Evolutionary conservation across 92 coral and sea anemone species (phyloP).

Genomic region (Actinernus sp.): DNA sequence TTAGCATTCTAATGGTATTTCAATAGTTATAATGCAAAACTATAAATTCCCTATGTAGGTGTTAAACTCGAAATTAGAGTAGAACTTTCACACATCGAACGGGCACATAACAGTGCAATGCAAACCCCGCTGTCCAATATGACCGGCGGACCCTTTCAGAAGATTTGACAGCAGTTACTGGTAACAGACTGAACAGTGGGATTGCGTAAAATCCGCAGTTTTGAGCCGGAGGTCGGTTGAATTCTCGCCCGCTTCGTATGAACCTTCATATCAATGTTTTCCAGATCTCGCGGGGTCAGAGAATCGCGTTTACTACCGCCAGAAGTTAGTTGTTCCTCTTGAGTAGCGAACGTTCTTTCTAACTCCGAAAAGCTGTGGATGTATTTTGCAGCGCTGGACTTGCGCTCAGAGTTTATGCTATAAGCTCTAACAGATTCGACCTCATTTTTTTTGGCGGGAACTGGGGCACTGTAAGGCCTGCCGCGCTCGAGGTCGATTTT

Average conservation of each 20-base stretch:
- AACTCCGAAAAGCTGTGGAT: constrained; percentile 54
- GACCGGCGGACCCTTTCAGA: too few species aligned
- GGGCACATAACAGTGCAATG: too few species aligned
- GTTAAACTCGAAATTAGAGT: too few species aligned
- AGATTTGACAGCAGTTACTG: constrained; percentile 95
- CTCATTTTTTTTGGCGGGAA: constrained; percentile 10
- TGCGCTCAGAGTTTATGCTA: constrained; percentile 60
- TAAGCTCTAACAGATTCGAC: constrained; percentile 13
- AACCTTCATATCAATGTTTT: constrained; percentile 75
- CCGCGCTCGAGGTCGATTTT: not conserved
- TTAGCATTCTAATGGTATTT: too few species aligned
- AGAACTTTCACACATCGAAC: too few species aligned
- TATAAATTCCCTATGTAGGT: too few species aligned
- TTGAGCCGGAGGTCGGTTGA: constrained; percentile 47
- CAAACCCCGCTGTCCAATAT: too few species aligned
- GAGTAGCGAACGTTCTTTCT: constrained; percentile 40
- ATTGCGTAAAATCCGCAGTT: constrained; percentile 54
- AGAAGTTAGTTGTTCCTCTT: constrained; percentile 16
- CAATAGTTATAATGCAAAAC: too few species aligned
- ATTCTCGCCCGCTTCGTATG: constrained; percentile 62
- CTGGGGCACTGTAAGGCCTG: constrained; percentile 6
- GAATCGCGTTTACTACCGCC: constrained; percentile 57
- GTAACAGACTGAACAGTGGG: constrained; percentile 75
- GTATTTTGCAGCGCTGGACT: constrained; percentile 76
- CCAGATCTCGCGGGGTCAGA: constrained; percentile 53